phyloP scores from a whole-genome alignment of 1,140 invertebrate species.

The Contarinia nasturtii region DNA sequence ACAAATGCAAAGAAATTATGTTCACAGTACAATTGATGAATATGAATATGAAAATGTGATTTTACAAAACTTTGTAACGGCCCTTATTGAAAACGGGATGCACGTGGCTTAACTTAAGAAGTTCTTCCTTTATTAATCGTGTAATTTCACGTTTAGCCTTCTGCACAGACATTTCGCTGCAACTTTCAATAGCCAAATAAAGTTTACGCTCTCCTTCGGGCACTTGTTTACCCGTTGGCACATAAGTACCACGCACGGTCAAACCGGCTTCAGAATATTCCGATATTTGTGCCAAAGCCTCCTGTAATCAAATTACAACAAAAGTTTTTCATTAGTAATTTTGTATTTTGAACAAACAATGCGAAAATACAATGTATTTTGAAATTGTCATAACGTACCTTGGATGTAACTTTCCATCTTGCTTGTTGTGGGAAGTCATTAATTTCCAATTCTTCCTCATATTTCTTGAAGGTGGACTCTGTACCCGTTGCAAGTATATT shows the following conservation, averaged over 20 bases:
- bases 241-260: conserved; percentile 95
- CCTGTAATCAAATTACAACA: conserved; percentile 32
- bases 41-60: not conserved
- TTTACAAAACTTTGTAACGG: conserved; percentile 86
- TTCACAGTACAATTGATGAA: not conserved
- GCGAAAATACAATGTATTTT: conserved; percentile 5
- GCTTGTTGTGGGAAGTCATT: conserved; percentile 99
- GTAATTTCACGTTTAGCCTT: conserved; percentile 98
- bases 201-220: conserved; percentile 93
- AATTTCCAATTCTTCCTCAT: conserved; percentile 98
- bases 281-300: conserved; percentile 92
- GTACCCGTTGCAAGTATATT: conserved; percentile 42
- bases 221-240: conserved; percentile 67
- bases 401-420: conserved; percentile 94
- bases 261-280: conserved; percentile 98
- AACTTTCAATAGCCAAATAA: conserved; percentile 97
- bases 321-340: conserved; percentile 2
- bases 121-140: conserved; percentile 91
- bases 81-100: conserved; percentile 79
- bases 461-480: conserved; percentile 70
- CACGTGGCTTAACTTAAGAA: conserved; percentile 73
- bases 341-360: too few species aligned
- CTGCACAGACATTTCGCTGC: conserved; percentile 87
- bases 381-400: conserved; percentile 33
- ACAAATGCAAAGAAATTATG: not conserved